Percentiles rank a stretch among this genome's conserved stretches.
Conservation (phyloP, 2,113 vertebrate genomes). For the Oxygymnocypris stewartii region DNA sequence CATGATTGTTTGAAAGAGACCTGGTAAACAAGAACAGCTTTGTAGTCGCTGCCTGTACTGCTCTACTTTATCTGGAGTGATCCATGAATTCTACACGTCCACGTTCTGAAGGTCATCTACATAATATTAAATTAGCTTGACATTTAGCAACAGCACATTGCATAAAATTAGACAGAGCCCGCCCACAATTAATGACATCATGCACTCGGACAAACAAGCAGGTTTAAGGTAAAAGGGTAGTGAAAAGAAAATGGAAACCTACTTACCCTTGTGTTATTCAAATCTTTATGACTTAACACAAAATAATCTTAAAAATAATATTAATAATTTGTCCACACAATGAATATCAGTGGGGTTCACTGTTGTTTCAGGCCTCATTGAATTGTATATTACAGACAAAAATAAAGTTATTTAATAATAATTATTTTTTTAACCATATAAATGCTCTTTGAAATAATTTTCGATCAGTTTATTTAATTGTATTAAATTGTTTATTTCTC, state of each 20-base stretch:
- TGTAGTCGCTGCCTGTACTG: background rate
- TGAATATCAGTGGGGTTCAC: background rate
- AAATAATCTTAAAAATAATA: background rate
- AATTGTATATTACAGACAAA: background rate
- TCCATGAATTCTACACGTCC: background rate
- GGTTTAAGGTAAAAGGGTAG: background rate
- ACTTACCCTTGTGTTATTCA: background rate
- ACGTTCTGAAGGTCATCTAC: background rate
- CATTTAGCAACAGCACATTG: background rate
- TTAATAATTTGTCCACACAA: background rate
- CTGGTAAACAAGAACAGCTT: conserved; percentile 4
- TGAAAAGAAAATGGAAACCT: background rate
- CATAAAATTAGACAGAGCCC: background rate
- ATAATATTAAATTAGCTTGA: background rate
- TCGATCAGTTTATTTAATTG: too few relatives aligned
- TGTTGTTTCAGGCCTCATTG: too few relatives aligned
- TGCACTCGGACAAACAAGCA: too few relatives aligned
- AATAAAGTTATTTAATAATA: background rate
- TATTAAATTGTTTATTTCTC: too few relatives aligned
- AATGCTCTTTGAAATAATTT: background rate
- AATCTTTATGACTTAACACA: background rate
- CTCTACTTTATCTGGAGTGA: background rate
- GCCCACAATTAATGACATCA: background rate
- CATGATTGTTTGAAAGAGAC: background rate
- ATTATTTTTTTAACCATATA: background rate